These are phyloP conservation scores for Magallana gigas DNA, from an alignment of 1,140 invertebrate species.

Conservation along the genomic window DNA sequence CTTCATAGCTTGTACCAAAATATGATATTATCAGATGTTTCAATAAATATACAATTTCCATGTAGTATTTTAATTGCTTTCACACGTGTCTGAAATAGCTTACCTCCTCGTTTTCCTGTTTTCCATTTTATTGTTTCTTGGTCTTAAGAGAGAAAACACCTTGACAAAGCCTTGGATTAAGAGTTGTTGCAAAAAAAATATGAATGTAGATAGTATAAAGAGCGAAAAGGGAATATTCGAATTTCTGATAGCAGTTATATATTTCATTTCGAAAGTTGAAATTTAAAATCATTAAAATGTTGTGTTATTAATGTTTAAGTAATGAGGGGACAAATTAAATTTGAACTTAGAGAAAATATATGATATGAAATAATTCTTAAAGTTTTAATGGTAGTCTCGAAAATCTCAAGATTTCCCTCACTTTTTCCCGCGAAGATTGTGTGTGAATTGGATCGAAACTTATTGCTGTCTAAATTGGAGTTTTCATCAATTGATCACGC, in stretches of 20 bases:
- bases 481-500: constrained; percentile 4
- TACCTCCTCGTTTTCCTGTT: background rate
- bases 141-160: background rate
- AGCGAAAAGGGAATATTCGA: too few species aligned
- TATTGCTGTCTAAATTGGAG: constrained; percentile 10
- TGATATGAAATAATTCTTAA: background rate
- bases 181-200: background rate
- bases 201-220: background rate
- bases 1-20: background rate
- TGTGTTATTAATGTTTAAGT: too few species aligned
- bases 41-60: constrained; percentile 29
- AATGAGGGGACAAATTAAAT: too few species aligned
- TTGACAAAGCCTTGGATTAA: background rate
- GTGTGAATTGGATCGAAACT: background rate
- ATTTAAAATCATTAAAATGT: too few species aligned
- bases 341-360: too few species aligned
- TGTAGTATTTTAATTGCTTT: constrained; percentile 33
- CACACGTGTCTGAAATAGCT: constrained; percentile 1
- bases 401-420: background rate
- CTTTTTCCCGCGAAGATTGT: background rate
- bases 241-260: too few species aligned
- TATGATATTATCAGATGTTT: constrained; percentile 25
- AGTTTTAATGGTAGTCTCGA: background rate
- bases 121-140: background rate
- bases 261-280: too few species aligned